Base-by-base conservation (phyloP, 2,888 invertebrate genomes). In the Maniola hyperantus region DNA sequence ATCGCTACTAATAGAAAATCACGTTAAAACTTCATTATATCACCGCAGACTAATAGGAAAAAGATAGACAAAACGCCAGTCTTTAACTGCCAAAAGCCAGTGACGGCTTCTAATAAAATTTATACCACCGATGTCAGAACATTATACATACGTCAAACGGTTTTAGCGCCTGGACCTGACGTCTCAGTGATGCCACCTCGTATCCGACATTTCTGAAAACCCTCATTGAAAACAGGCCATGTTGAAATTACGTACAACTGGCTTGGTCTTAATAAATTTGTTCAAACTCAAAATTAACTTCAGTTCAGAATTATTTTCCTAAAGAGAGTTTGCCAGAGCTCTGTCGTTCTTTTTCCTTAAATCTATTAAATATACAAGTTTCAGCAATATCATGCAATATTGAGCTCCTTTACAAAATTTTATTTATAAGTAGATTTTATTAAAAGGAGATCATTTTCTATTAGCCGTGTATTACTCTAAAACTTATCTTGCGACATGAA, bases 391-490 rank as follows among this genome's bases (percentile, higher is more conserved):
- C 18, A 48, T 48, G 15, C 48, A 4, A 48, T 4, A n/a, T 15
- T 48, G 7, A 46, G 46, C 15, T 46, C 48, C 18, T 18, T 48
- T 8, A 48, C 48, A 48, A 48, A 18, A 46, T 33, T 51, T 55
- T 36, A 36, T 36, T 55, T n/a, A 18, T 34, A 36, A 11, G 6
- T 55, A 8, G 48, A 18, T 36, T 18, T 58, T 20, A 10, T 15
- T 34, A 34, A 36, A 50, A n/a, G 50, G 60, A 60, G 60, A 60
- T 60, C 48, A 36, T 11, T 15, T 36, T 15, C 15, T 15, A 54
- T 53, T 53, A 10, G 63, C 63, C 58, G 62, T 66, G 61, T 33
- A 53, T 18, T 68, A 66, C 59, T 53, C 42, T 65, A 60, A 60
- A 59, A 61, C 61, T 39, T 44, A 54, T 67, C 65, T 62, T 62